These are phyloP conservation scores for Bugulina stolonifera DNA, from an alignment of 2,888 invertebrate species.

Conservation along the genomic window DNA sequence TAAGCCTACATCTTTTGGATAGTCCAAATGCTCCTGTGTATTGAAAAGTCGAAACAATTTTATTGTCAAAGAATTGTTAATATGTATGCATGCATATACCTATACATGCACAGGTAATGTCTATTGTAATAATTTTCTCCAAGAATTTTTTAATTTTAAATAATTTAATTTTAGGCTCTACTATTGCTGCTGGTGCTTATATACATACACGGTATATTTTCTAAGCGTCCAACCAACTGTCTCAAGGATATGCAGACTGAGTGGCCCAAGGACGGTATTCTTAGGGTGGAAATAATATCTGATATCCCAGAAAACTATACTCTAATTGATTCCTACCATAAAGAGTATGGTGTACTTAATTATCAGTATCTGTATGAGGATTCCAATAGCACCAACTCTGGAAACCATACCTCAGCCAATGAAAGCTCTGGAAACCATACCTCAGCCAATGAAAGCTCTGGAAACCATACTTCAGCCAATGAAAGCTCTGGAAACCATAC, in stretches of 20 bases:
- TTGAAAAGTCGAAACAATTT: too few relatives aligned
- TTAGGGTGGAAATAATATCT: constrained; percentile 75
- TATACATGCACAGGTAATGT: too few relatives aligned
- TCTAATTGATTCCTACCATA: constrained; percentile 75
- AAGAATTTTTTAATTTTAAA: background rate
- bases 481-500: too few relatives aligned
- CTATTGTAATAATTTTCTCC: background rate
- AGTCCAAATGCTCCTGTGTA: too few relatives aligned
- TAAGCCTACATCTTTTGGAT: too few relatives aligned
- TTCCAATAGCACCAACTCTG: too few relatives aligned
- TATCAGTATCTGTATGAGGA: constrained; percentile 29
- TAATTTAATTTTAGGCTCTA: constrained; percentile 68
- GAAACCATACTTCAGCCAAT: too few relatives aligned
- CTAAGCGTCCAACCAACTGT: constrained; percentile 85
- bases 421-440: too few relatives aligned
- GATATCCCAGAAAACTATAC: constrained; percentile 63
- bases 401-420: too few relatives aligned
- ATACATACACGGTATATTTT: constrained; percentile 91
- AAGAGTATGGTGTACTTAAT: constrained; percentile 57
- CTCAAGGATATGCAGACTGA: constrained; percentile 72
- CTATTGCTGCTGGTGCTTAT: constrained; percentile 81
- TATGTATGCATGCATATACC: too few relatives aligned
- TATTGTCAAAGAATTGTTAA: too few relatives aligned
- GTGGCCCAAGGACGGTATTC: constrained; percentile 92
- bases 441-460: too few relatives aligned